A percentile compares a stretch with the other conserved stretches of the same genome.
Conservation (phyloP, 1,140 invertebrate species). For the Saccostrea glomerata region DNA sequence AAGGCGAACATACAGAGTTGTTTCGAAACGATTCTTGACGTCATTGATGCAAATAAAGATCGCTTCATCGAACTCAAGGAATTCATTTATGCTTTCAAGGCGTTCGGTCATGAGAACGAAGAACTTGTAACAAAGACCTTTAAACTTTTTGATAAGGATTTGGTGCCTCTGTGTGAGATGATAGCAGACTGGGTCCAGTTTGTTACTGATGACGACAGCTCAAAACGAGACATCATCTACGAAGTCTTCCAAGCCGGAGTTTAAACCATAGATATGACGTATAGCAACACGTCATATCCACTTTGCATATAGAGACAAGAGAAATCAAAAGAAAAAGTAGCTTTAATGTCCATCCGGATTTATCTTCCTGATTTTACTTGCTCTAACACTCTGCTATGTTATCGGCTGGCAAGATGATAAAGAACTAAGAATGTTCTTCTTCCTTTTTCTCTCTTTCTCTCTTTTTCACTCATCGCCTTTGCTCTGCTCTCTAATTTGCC, state of each 20-base stretch:
- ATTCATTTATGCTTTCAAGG: conserved; percentile 64
- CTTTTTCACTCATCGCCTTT: too few relatives aligned
- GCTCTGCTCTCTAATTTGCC: too few relatives aligned
- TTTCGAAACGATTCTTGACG: conserved; percentile 62
- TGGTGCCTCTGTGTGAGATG: conserved; percentile 18
- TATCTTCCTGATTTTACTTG: too few relatives aligned
- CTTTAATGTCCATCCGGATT: too few relatives aligned
- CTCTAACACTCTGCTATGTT: too few relatives aligned
- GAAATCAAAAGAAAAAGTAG: too few relatives aligned
- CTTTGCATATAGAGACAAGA: too few relatives aligned
- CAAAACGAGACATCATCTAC: not conserved
- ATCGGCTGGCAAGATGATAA: too few relatives aligned
- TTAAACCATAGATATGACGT: not conserved
- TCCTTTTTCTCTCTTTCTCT: too few relatives aligned
- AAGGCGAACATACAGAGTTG: conserved; percentile 51
- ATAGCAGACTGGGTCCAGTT: conserved; percentile 29
- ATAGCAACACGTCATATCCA: not conserved
- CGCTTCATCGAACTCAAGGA: conserved; percentile 62
- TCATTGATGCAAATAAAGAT: conserved; percentile 67
- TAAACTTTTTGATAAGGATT: conserved; percentile 56
- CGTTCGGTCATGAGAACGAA: conserved; percentile 65
- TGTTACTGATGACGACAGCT: conserved; percentile 16
- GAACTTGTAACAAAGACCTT: conserved; percentile 60
- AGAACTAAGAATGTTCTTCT: too few relatives aligned
- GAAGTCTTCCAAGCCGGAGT: conserved; percentile 3